Conservation (phyloP, 1,140 invertebrate genomes). For the Trachelipus rathkii region DNA sequence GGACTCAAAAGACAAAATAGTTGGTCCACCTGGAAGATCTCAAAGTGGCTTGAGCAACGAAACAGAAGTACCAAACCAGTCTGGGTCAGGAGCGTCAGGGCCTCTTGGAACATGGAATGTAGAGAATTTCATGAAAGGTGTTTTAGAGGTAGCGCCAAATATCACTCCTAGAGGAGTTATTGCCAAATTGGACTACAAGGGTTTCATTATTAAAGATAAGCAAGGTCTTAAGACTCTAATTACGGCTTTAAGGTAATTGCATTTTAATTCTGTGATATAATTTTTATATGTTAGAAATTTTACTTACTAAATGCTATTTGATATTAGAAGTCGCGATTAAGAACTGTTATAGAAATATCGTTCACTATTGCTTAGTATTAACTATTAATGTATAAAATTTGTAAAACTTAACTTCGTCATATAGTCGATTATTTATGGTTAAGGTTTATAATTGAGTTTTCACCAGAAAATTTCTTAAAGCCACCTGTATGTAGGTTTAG, state of each 20-base stretch:
- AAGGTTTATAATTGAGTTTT: too few relatives aligned
- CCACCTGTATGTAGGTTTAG: too few relatives aligned
- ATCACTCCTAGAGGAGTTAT: slow-evolving; percentile 91
- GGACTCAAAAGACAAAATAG: slow-evolving; percentile 49
- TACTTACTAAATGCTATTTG: too few relatives aligned
- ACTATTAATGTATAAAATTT: too few relatives aligned
- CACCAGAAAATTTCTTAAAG: too few relatives aligned
- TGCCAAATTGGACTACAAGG: slow-evolving; percentile 79
- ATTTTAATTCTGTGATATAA: too few relatives aligned
- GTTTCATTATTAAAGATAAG: slow-evolving; percentile 82
- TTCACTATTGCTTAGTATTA: too few relatives aligned
- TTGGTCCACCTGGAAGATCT: slow-evolving; percentile 51
- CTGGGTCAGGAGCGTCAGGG: slow-evolving; percentile 22
- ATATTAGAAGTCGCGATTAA: too few relatives aligned
- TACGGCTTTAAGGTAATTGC: slow-evolving; percentile 64
- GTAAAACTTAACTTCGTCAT: too few relatives aligned
- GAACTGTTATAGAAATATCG: too few relatives aligned
- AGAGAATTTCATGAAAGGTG: slow-evolving; percentile 82
- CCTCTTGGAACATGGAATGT: slow-evolving; percentile 73
- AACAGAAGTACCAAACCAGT: slow-evolving; percentile 9
- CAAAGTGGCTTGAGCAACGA: slow-evolving; percentile 15
- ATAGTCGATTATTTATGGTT: too few relatives aligned
- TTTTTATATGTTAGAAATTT: too few relatives aligned
- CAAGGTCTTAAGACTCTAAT: slow-evolving; percentile 75
- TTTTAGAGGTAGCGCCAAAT: slow-evolving; percentile 81